Conservation (phyloP, 2,113 vertebrate genomes). For the Patagioenas fasciata region DNA sequence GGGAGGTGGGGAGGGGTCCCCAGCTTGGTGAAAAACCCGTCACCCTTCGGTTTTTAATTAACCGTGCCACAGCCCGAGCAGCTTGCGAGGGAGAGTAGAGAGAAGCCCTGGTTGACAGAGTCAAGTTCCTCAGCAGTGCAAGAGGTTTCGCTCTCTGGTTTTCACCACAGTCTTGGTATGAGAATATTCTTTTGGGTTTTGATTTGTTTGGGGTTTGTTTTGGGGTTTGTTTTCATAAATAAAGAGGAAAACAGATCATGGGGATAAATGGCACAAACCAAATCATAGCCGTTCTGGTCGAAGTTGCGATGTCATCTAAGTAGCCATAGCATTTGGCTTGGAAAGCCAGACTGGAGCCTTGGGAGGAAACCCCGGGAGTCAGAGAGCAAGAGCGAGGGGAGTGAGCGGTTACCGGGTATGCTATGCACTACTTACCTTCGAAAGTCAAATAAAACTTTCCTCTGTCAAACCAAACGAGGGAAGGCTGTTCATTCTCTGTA, state of each 20-base stretch:
- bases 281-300: slow-evolving; percentile 19
- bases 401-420: slow-evolving; percentile 68
- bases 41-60: not conserved
- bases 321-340: slow-evolving; percentile 68
- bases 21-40: not conserved
- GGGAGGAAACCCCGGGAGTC: slow-evolving; percentile 52
- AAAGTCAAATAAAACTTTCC: slow-evolving; percentile 99
- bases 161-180: not conserved
- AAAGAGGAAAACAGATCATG: not conserved
- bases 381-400: slow-evolving; percentile 47
- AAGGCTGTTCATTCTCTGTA: slow-evolving; percentile 99
- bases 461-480: slow-evolving; percentile 99
- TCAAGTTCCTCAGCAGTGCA: slow-evolving; percentile 69
- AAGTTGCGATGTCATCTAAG: slow-evolving; percentile 43
- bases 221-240: not conserved
- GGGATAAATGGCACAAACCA: slow-evolving; percentile 25
- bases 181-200: not conserved
- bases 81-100: slow-evolving; percentile 33
- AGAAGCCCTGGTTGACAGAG: slow-evolving; percentile 78
- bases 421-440: slow-evolving; percentile 97
- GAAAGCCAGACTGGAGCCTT: slow-evolving; percentile 34
- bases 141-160: not conserved
- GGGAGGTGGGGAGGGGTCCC: not conserved
- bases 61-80: not conserved
- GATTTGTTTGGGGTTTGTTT: not conserved